A percentile compares a stretch with the other conserved stretches of the same genome.
Conservation (phyloP, 2,113 vertebrate genomes). For the Dinomys branickii region DNA sequence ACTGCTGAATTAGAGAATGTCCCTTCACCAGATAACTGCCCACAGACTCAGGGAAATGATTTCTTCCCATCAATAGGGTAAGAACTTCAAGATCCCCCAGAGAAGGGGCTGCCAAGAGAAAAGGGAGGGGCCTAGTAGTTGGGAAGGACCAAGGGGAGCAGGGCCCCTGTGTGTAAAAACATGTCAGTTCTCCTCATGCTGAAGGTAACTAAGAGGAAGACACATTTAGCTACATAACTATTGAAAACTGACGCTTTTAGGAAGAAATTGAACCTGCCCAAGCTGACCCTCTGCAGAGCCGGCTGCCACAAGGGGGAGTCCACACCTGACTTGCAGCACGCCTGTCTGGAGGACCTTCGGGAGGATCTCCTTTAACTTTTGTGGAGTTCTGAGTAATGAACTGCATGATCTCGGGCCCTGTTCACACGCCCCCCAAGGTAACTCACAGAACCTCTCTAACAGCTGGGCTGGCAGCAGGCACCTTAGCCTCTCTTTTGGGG, state of each 20-base stretch:
- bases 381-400: background rate
- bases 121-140: background rate
- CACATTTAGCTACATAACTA: background rate
- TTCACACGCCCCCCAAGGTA: background rate
- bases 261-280: background rate
- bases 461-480: background rate
- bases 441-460: background rate
- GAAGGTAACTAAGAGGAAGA: background rate
- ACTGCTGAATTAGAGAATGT: background rate
- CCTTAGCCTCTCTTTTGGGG: background rate
- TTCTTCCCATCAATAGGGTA: background rate
- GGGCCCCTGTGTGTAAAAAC: background rate
- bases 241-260: background rate
- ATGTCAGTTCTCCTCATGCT: background rate
- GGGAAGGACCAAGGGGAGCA: background rate
- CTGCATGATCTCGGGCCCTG: accelerated
- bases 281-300: background rate
- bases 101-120: background rate
- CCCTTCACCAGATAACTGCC: background rate
- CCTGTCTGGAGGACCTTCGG: background rate
- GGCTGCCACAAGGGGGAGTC: background rate
- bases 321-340: background rate
- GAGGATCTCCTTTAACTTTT: background rate
- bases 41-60: background rate
- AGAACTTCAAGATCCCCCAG: background rate